phyloP scores from a whole-genome alignment of 2,888 invertebrate genomes.

The Belgica antarctica region DNA sequence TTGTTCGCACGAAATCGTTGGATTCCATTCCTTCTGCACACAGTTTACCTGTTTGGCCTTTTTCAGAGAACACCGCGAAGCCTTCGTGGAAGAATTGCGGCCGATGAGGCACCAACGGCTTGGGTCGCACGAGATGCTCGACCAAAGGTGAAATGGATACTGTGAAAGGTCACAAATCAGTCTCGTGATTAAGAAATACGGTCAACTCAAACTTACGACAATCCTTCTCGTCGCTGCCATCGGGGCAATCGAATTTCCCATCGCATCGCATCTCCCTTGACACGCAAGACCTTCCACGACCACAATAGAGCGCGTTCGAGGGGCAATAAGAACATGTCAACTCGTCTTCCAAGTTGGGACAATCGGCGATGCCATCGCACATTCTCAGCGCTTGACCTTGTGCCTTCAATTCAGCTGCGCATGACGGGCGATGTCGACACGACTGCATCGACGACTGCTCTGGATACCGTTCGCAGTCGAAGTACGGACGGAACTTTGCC shows the following conservation, averaged over 20 bases:
- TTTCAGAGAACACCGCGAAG: conserved; percentile 82
- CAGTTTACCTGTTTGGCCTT: conserved; percentile 74
- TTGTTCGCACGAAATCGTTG: conserved; percentile 57
- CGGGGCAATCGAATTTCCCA: conserved; percentile 78
- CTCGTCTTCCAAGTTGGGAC: conserved; percentile 73
- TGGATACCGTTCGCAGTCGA: conserved; percentile 77
- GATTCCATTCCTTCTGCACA: conserved; percentile 76
- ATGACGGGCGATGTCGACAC: conserved; percentile 79
- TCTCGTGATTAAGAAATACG: too few relatives aligned
- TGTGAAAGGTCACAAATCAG: conserved; percentile 52
- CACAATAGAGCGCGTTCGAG: conserved; percentile 72
- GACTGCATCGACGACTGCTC: conserved; percentile 72
- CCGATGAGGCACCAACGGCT: conserved; percentile 67
- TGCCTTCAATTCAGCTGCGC: conserved; percentile 70
- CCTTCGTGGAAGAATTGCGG: conserved; percentile 71
- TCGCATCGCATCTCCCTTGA: conserved; percentile 72
- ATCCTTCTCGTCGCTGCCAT: conserved; percentile 81
- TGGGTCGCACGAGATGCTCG: conserved; percentile 62
- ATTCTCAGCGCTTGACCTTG: conserved; percentile 73
- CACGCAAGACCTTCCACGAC: conserved; percentile 73
- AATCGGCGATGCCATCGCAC: conserved; percentile 85
- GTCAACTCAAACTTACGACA: conserved; percentile 83
- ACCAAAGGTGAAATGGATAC: conserved; percentile 75
- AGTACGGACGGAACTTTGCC: conserved; percentile 65
- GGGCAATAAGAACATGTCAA: conserved; percentile 76